Evolutionary conservation across 2,113 vertebrate genomes (phyloP).

Genomic region (Cyphomyrus plagiostoma): DNA sequence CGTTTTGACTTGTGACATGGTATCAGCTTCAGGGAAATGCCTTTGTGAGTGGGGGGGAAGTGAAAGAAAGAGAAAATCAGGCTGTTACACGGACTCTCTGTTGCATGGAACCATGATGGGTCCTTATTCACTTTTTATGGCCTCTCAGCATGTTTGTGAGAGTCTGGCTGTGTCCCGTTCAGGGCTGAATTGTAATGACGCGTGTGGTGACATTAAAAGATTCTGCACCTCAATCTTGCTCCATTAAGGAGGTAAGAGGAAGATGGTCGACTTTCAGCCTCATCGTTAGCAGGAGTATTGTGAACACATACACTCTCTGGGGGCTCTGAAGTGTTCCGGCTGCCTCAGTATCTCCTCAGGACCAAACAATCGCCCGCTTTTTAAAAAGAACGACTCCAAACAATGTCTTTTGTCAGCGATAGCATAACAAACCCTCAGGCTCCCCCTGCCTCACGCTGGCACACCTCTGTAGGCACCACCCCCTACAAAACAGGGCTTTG

Average conservation of each 20-base stretch:
- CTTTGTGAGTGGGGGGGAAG: not conserved
- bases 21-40: conserved; percentile 30
- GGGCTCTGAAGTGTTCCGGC: conserved; percentile 5
- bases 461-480: not conserved
- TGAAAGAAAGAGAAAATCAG: not conserved
- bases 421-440: not conserved
- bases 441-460: not conserved
- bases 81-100: not conserved
- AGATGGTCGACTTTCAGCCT: not conserved
- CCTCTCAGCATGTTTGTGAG: not conserved
- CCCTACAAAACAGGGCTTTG: conserved; percentile 13
- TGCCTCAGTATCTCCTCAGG: conserved; percentile 22
- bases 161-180: not conserved
- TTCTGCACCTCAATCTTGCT: not conserved
- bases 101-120: not conserved
- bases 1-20: conserved; percentile 65
- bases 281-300: not conserved
- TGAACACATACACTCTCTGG: conserved; percentile 15
- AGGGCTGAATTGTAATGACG: not conserved
- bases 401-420: not conserved
- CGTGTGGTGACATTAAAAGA: not conserved
- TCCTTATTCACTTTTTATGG: not conserved
- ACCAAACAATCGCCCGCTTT: not conserved
- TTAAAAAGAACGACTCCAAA: not conserved
- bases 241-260: not conserved